Base-by-base conservation (phyloP, 1,140 invertebrate genomes). In the Cotesia typhae region DNA sequence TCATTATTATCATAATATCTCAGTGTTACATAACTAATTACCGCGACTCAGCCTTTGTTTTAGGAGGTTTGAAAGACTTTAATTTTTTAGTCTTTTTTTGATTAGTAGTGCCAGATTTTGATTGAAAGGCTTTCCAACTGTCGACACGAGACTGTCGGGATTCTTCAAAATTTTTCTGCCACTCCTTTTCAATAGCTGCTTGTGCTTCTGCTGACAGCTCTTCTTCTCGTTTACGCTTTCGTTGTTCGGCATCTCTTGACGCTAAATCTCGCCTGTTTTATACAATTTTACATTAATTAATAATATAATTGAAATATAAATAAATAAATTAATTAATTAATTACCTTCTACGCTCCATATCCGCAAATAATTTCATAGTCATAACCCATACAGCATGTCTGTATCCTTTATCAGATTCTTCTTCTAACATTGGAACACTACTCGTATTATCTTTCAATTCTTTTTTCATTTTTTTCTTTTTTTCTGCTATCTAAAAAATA, bases 141-240 rank as follows among this genome's bases (percentile, higher is more conserved):
- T 96, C 94, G 0, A 99, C 96, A 76, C 97, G 88, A 67, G 93
- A 96, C 88, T 98, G 95, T 76, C 97, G 89, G 61, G 95, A 97
- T 89, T 97, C 97, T 88, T 99, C 97, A 90, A 97, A 99, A 88
- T 99, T 99, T 82, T 97, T 96, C 74, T 97, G 94, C 96, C 97
- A 99, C 86, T 98, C 96, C 78, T 95, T 94, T 80, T 98, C 94
- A 63, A 94, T 85, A 67, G 95, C 94, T 71, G 92, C 91, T 79
- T 94, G 93, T 80, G 97, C 95, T 86, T 98, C 96, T 71, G 95
- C 95, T 72, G 95, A 94, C 64, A 96, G 92, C 89, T 99, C 97
- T 55, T 94, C 92, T 88, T 99, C 96, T 38, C 96, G 89, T 88
- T 99, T 98, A 65, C 97, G 87, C 86, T 98, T 99, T 64, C 96